Base-by-base conservation (phyloP, 2,113 vertebrate genomes). In the Eubucco bourcierii region DNA sequence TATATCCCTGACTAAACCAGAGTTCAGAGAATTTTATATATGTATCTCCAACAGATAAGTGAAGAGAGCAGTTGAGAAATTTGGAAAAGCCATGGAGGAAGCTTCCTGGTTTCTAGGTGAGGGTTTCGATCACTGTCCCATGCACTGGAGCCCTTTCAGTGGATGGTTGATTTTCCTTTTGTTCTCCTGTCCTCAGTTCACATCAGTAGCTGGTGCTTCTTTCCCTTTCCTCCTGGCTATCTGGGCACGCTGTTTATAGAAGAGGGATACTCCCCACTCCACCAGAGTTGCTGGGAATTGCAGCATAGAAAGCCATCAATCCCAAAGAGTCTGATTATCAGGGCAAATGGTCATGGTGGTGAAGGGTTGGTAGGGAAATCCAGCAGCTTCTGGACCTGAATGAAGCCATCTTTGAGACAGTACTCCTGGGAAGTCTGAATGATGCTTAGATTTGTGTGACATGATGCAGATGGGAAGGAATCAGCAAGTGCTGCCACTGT, bases 401-500 rank as follows among this genome's bases (percentile, higher is more conserved):
- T 63, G 86, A 63, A 44, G n/a, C 34, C 29, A 39, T 50, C 59
- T 80, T 47, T 29, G 58, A 56, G 41, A 9, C 3, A 56, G 68
- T 31, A 28, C 16, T 60, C 9, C 41, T 27, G 34, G 58, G 71
- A 65, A 87, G 39, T 23, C 34, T 19, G 41, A 84, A 24, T 3
- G 0, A 46, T 34, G 63, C 46, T 75, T 52, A 37, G 46, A 70
- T 25, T 70, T 14, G 11, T 1, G 21, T 0, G 7, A 66, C 0
- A 0, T 1, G 2, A 52, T 60, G 37, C 1, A 3, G 33, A 12
- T 34, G 68, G 72, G 56, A 74, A 50, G 68, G 15, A 47, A 65
- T 7, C 0, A 0, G 29, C 15, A 19, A 61, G 33, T 7, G 23
- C 24, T 72, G 66, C n/a, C 73, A 33, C 28, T 1, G 5, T 3